Evolutionary conservation across 2,113 vertebrate genomes (phyloP), one percentile per base, ranked within the genome.

Genomic region (Rousettus leschenaultii): DNA sequence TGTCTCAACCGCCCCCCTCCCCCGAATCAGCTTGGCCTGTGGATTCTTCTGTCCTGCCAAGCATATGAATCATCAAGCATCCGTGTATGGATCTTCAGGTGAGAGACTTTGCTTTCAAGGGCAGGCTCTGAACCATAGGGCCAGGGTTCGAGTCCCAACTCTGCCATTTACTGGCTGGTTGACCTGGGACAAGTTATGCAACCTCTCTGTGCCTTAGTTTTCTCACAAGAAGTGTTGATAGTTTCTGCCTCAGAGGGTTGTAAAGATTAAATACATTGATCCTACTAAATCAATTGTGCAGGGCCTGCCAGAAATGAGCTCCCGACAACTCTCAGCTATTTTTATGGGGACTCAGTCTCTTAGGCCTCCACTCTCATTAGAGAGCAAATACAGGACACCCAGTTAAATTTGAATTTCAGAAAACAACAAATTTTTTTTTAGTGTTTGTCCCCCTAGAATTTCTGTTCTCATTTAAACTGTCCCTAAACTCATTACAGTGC

Each of bases 361-460:
- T n/a, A 48, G 53, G 5, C 55, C 19, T 48, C 38, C 33, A 55
- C 55, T 53, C 71, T 65, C 30, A 10, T 4, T 21, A 21, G 43
- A 28, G 43, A 26, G 18, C 45, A 26, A 77, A 35, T 1, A n/a
- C 55, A 84, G 35, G 66, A 40, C 0, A 6, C 30, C 28, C 78
- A 26, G 38, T 30, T 70, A 24, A 38, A n/a, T 65, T 10, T 45
- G 57, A 63, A 65, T 45, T 80, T 66, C 57, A 63, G 53, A 35
- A 66, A 18, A 45, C 30, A 15, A 15, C 0, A 4, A 55, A 14
- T 13, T 1, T 18, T 14, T 5, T 14, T 55, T 48, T 9, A 21
- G 30, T 1, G 24, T 35, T 3, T 33, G 45, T 18, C n/a, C 71
- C 30, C 6, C 14, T 38, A 59, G 53, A 16, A 19, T 24, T 51